These are phyloP conservation scores for Sialis fuliginosa DNA, from an alignment of 2,888 invertebrate species.

Conservation along the genomic window DNA sequence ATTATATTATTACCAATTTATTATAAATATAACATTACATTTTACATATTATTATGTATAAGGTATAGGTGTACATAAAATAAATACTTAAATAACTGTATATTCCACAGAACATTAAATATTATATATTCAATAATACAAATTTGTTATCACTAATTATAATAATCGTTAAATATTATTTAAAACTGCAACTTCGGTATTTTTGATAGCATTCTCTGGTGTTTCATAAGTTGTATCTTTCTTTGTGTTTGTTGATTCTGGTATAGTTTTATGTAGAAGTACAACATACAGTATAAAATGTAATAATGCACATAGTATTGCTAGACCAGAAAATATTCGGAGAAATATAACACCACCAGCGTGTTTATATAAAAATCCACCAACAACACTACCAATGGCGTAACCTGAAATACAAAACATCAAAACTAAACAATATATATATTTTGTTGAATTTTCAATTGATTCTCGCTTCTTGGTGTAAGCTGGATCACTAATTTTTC, in stretches of 20 bases:
- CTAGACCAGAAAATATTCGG: conserved; percentile 28
- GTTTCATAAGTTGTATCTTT: conserved; percentile 10
- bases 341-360: conserved; percentile 41
- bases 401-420: conserved; percentile 34
- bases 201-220: conserved; percentile 15
- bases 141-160: too few species aligned
- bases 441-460: conserved; percentile 6
- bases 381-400: conserved; percentile 55
- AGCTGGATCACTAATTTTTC: too few species aligned
- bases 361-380: conserved; percentile 47
- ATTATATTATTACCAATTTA: too few species aligned
- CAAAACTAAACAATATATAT: background rate
- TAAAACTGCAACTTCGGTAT: conserved; percentile 3
- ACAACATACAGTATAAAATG: conserved; percentile 26
- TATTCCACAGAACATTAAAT: too few species aligned
- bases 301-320: conserved; percentile 23
- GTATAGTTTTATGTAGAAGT: conserved; percentile 19
- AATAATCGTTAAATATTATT: too few species aligned
- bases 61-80: too few species aligned
- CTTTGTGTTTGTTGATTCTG: conserved; percentile 14
- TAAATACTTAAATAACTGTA: too few species aligned
- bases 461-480: too few species aligned
- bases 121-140: too few species aligned
- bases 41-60: too few species aligned
- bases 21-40: too few species aligned